These are phyloP conservation scores for Agrotis ipsilon DNA, from an alignment of 2,888 invertebrate genomes.

Conservation along the genomic window DNA sequence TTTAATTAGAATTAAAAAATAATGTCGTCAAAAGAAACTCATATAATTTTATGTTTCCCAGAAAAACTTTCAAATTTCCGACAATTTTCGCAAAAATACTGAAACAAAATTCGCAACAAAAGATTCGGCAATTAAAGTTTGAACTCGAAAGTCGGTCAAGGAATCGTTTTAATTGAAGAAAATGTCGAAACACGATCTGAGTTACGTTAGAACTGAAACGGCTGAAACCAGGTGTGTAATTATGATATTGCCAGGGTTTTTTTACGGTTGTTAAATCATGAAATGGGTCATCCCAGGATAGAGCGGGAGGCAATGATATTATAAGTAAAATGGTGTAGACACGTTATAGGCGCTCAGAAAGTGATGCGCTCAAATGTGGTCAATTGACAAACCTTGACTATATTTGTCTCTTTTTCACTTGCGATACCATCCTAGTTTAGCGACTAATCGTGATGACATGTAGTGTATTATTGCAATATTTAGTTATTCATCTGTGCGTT, in stretches of 20 bases:
- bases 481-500: too few species aligned
- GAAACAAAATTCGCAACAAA: slow-evolving; percentile 46
- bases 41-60: slow-evolving; percentile 1
- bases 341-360: too few species aligned
- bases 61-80: slow-evolving; percentile 16
- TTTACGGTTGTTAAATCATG: too few species aligned
- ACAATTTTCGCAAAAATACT: slow-evolving; percentile 25
- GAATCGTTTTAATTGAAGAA: slow-evolving; percentile 38
- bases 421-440: too few species aligned
- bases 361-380: too few species aligned
- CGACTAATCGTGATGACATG: too few species aligned
- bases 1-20: slow-evolving; percentile 11
- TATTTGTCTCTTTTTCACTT: too few species aligned
- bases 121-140: slow-evolving; percentile 48
- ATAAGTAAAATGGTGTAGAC: too few species aligned
- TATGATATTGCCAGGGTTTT: not conserved
- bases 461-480: too few species aligned
- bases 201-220: slow-evolving; percentile 13
- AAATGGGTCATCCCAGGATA: too few species aligned
- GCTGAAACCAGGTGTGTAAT: not conserved
- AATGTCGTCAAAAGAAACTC: not conserved
- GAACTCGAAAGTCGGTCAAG: slow-evolving; percentile 56
- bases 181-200: slow-evolving; percentile 37
- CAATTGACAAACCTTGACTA: too few species aligned
- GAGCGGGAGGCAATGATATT: too few species aligned